phyloP scores from a whole-genome alignment of 2,113 vertebrate species.

The Lanius ludovicianus region DNA sequence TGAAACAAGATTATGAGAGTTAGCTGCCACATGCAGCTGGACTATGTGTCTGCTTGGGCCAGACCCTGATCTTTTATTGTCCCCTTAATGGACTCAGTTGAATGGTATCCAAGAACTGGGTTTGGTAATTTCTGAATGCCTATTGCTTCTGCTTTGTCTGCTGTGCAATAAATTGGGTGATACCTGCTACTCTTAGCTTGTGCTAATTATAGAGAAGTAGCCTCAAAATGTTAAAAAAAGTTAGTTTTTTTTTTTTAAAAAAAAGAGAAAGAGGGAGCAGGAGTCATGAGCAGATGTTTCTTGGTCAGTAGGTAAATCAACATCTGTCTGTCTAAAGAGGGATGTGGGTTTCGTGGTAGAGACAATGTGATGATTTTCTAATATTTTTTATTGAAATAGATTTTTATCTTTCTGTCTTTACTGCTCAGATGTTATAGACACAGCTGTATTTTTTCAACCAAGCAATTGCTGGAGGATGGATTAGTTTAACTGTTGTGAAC shows the following conservation, averaged over 20 bases:
- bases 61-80: neutral
- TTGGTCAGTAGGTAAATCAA: neutral
- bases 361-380: neutral
- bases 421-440: neutral
- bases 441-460: neutral
- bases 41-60: neutral
- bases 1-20: neutral
- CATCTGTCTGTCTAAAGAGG: neutral
- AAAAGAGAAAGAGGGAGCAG: neutral
- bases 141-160: neutral
- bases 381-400: neutral
- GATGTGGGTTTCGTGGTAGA: neutral
- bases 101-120: neutral
- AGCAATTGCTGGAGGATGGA: neutral
- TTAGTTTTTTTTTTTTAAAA: neutral
- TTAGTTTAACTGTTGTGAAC: neutral
- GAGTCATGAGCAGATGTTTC: neutral
- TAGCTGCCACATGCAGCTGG: neutral
- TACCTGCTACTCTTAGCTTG: neutral
- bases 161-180: neutral
- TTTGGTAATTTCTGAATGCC: neutral
- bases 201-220: neutral
- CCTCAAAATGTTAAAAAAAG: neutral
- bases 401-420: neutral
- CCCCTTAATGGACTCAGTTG: neutral